Conservation (phyloP, 2,113 vertebrate species). For the Anolis sagrei region DNA sequence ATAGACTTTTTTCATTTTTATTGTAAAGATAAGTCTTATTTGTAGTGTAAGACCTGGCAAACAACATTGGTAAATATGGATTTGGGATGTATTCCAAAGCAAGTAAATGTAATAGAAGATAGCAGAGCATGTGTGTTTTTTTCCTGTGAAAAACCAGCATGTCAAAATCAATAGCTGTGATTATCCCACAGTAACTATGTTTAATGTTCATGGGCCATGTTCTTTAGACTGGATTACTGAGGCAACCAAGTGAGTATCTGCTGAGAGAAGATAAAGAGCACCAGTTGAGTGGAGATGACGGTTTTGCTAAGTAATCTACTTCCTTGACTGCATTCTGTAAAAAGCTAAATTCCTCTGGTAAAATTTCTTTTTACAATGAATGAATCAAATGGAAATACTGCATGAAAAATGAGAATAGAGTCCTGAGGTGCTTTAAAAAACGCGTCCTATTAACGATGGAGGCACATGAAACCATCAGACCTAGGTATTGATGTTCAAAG, state of each 20-base stretch:
- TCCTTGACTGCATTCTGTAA: conserved; percentile 65
- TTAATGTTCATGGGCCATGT: conserved; percentile 36
- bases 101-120: conserved; percentile 3
- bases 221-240: conserved; percentile 47
- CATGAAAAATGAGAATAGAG: conserved; percentile 72
- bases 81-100: conserved; percentile 1
- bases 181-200: conserved; percentile 32
- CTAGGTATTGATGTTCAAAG: conserved; percentile 9
- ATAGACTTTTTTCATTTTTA: background rate
- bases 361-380: conserved; percentile 67
- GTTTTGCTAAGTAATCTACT: conserved; percentile 55
- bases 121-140: conserved; percentile 29
- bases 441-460: conserved; percentile 70
- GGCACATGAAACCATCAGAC: conserved; percentile 66
- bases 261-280: conserved; percentile 61
- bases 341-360: conserved; percentile 52
- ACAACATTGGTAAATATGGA: background rate
- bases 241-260: conserved; percentile 54
- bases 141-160: conserved; percentile 34
- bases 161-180: conserved; percentile 53
- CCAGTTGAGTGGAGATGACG: conserved; percentile 47
- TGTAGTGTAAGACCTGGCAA: background rate
- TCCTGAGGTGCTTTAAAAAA: conserved; percentile 57
- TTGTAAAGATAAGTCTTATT: background rate
- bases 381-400: conserved; percentile 73